Base-by-base conservation (phyloP, 2,888 invertebrate genomes). In the Ennomos fuscantarius region DNA sequence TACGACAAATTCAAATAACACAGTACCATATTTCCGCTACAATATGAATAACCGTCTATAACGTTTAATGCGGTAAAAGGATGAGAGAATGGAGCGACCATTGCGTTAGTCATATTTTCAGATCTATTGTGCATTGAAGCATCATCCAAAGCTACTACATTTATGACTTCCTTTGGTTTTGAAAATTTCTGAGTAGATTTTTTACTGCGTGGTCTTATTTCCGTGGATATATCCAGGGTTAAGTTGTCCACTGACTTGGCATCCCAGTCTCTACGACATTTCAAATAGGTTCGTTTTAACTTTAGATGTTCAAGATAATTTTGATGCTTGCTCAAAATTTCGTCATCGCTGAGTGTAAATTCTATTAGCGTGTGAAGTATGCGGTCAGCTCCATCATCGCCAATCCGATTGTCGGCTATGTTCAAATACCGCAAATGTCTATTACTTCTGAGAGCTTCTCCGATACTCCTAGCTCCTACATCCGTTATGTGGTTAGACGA, bases 401-500 rank as follows among this genome's bases (percentile, higher is more conserved):
- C 55, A 11, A 87, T 80, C 55, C 58, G 76, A 70, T 88, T 87
- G 56, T 75, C 79, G 1, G 86, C 74, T 56, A 86, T 60, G 72
- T 85, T 87, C 51, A 87, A 79, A 76, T 83, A 85, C 59, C 81
- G 73, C 73, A 89, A 79, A 68, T 68, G 69, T 65, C 86, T 81
- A 74, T 88, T 88, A 54, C 61, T 78, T 70, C 81, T 77, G 34
- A 87, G 66, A 62, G 79, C 78, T 62, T 69, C 69, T 34, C 72
- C 76, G 33, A 86, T 65, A 65, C 71, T 50, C 70, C 75, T 75
- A n/a, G 78, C 81, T 49, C 85, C 87, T 35, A 60, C 63, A 63
- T 88, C 82, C n/a, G 82, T 84, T 66, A 86, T 84, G 68, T 66
- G 69, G 74, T 88, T 87, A 36, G 78, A 78, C 31, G 84, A 81